phyloP scores from a whole-genome alignment of 2,888 invertebrate genomes.

The Caenorhabditis imperialis region DNA sequence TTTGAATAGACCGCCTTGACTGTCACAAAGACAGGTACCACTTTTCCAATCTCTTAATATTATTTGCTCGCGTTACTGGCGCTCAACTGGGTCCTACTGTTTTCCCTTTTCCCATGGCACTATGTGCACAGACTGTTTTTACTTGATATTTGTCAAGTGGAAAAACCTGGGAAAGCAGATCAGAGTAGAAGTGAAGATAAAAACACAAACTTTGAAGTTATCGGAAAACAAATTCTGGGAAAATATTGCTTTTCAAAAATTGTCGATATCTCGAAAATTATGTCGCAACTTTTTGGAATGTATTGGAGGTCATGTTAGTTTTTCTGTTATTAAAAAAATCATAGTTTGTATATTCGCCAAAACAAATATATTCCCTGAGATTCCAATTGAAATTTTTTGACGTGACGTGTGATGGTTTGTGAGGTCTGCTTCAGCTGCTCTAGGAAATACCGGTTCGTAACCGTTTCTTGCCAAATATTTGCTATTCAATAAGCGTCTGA shows the following conservation, averaged over 20 bases:
- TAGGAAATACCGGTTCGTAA: slow-evolving; percentile 54
- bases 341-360: too few relatives aligned
- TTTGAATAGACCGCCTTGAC: slow-evolving; percentile 42
- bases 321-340: too few relatives aligned
- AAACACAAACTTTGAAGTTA: neutral
- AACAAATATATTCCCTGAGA: neutral
- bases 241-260: too few relatives aligned
- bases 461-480: slow-evolving; percentile 56
- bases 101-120: slow-evolving; percentile 10
- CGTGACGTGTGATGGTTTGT: slow-evolving; percentile 42
- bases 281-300: too few relatives aligned
- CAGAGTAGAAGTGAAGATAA: neutral
- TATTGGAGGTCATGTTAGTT: too few relatives aligned
- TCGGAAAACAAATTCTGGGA: too few relatives aligned
- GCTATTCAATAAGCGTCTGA: slow-evolving; percentile 51
- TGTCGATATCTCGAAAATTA: too few relatives aligned
- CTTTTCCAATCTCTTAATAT: slow-evolving; percentile 8
- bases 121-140: slow-evolving; percentile 51
- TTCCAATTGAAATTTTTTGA: neutral
- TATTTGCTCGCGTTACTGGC: slow-evolving; percentile 37
- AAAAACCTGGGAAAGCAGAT: too few relatives aligned
- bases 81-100: slow-evolving; percentile 27
- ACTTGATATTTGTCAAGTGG: neutral
- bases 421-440: slow-evolving; percentile 1
- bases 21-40: slow-evolving; percentile 48